Conservation (phyloP, 2,113 vertebrate species). For the Phylloscopus trochiloides region DNA sequence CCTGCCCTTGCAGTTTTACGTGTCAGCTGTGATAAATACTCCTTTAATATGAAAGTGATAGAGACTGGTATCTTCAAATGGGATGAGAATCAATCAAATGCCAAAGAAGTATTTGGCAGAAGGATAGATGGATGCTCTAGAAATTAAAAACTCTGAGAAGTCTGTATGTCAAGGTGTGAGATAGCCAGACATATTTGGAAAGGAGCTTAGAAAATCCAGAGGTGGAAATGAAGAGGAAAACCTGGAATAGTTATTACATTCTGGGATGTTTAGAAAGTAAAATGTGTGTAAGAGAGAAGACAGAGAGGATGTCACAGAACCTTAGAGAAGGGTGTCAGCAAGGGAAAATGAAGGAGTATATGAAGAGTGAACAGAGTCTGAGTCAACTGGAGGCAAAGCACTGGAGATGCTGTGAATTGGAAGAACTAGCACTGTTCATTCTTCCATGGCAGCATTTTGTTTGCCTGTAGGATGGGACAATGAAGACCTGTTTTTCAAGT, state of each 20-base stretch:
- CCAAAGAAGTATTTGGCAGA: background rate
- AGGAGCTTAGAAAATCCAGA: background rate
- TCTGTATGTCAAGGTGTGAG: background rate
- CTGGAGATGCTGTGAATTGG: background rate
- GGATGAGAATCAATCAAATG: background rate
- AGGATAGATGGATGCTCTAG: slow-evolving; percentile 7
- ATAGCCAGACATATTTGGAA: slow-evolving; percentile 20
- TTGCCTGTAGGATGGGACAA: background rate
- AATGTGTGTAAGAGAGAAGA: background rate
- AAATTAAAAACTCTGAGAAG: background rate
- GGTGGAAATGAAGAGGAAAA: background rate
- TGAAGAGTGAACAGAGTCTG: background rate
- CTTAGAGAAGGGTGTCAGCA: background rate
- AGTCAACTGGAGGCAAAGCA: background rate
- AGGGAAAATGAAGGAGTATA: background rate
- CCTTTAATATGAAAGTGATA: background rate
- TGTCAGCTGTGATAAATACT: background rate
- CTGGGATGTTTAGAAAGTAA: background rate
- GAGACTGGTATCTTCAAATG: background rate
- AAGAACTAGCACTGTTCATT: background rate
- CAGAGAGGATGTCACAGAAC: background rate
- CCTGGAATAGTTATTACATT: background rate
- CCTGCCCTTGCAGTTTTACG: background rate
- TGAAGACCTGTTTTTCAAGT: background rate
- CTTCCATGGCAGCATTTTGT: background rate